Base-by-base conservation (phyloP, 2,888 invertebrate species). In the Drosophila stalkeri region DNA sequence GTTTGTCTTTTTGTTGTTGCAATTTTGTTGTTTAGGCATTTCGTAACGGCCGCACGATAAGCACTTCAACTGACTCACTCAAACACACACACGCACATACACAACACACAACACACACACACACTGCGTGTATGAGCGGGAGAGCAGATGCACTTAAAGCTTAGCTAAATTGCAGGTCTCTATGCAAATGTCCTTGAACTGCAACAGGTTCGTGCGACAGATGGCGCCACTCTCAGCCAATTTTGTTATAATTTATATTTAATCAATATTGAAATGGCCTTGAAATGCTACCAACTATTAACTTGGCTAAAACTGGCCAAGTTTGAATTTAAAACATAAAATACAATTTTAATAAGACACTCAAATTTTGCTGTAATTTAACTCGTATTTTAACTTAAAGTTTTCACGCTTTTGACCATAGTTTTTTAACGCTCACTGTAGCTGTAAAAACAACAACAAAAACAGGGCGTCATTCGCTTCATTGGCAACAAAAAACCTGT, bases 401-500 rank as follows among this genome's bases (percentile, higher is more conserved):
- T 11, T 54, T 47, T 14, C n/a, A 7, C 37, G 18, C 20, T 37
- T 11, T 63, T 52, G 57, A 8, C 18, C 23, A 64, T 39, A 27
- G 59, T 60, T 80, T 79, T 63, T 66, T 54, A 55, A 35, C 67
- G 77, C 62, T 55, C 70, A 70, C 66, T 68, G 67, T 69, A 37
- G 43, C 39, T 61, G 37, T 59, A 47, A 20, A 14, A 20, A 33
- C 43, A 56, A 54, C 72, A 66, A 43, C 31, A 55, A 55, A 61
- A 54, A 60, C 46, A 39, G 64, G 62, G 76, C 76, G 76, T 76
- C 67, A 72, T 54, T 76, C 44, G n/a, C 33, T 14, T 27, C 63
- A 59, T 64, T 64, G 67, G 60, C 27, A 47, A 11, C 7, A 39
- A 49, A 60, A 77, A 80, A 80, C 82, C 82, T 51, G 85, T 84